phyloP scores from a whole-genome alignment of 30 jellyfish, hydroid and myxozoan species.

The Nemopilema nomurai region DNA sequence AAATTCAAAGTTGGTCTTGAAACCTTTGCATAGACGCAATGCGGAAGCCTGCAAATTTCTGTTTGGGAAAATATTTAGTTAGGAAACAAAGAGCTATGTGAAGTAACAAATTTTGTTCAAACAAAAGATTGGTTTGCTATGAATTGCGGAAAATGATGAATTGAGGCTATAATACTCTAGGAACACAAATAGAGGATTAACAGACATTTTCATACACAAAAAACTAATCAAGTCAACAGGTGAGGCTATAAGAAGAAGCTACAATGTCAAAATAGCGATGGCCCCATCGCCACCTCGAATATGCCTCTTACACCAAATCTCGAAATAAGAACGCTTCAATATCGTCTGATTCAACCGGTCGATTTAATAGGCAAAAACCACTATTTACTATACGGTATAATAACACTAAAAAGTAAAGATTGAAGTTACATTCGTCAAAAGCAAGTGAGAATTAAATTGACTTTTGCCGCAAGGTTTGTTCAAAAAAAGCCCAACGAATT shows the following conservation, averaged over 20 bases:
- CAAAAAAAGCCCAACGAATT: background rate
- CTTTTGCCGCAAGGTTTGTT: background rate
- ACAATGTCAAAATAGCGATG: background rate
- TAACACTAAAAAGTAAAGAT: background rate
- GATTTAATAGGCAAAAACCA: background rate
- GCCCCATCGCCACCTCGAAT: background rate
- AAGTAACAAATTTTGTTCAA: background rate
- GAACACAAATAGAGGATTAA: constrained; percentile 50
- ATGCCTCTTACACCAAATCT: background rate
- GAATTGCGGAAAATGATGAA: background rate
- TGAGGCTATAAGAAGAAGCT: background rate
- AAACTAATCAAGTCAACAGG: constrained; percentile 24
- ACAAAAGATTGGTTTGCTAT: background rate
- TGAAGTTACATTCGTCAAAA: background rate
- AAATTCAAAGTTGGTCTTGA: background rate
- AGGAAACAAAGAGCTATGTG: background rate
- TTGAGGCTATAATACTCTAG: constrained; percentile 27
- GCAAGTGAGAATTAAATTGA: background rate
- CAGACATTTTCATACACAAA: constrained; percentile 34
- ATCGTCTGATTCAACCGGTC: background rate
- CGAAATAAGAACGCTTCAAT: background rate
- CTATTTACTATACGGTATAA: background rate
- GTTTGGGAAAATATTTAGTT: background rate
- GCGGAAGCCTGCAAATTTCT: background rate
- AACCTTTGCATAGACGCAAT: background rate